Evolutionary conservation across 2,888 invertebrate genomes (phyloP).

Genomic region (Lasioglossum leucozonium): DNA sequence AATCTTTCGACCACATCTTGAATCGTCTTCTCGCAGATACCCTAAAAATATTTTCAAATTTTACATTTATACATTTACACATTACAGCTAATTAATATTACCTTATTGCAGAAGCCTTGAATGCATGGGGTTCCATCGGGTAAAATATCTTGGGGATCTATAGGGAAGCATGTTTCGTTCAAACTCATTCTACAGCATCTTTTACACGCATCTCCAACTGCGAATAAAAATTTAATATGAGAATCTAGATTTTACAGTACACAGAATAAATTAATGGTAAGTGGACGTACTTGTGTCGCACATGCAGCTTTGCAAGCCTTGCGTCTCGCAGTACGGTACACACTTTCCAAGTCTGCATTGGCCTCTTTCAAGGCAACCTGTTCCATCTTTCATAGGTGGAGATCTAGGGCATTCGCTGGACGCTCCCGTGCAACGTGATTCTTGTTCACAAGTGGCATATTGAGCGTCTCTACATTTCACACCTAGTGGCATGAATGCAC

Average conservation of each 20-base stretch:
- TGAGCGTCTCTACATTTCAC: constrained; percentile 96
- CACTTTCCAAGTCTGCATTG: constrained; percentile 96
- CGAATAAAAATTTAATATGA: constrained; percentile 16
- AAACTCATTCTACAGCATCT: constrained; percentile 96
- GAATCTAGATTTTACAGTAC: not conserved
- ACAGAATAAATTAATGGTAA: not conserved
- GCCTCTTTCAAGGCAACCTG: constrained; percentile 95
- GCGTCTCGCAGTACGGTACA: constrained; percentile 97
- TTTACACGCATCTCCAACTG: constrained; percentile 96
- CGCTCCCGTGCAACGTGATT: constrained; percentile 94
- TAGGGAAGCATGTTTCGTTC: constrained; percentile 96
- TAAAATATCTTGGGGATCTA: constrained; percentile 94
- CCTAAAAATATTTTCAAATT: constrained; percentile 86
- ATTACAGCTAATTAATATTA: constrained; percentile 79
- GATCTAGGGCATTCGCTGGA: constrained; percentile 94
- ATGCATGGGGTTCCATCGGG: constrained; percentile 98
- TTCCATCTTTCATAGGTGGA: constrained; percentile 93
- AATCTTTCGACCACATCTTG: constrained; percentile 98
- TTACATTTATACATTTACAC: not conserved
- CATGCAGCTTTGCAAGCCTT: constrained; percentile 97
- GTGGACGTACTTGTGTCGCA: constrained; percentile 93
- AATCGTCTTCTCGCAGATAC: constrained; percentile 96
- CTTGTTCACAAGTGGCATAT: constrained; percentile 96
- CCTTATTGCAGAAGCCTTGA: constrained; percentile 98
- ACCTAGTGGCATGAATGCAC: constrained; percentile 93